Conservation (phyloP, 2,797 vertebrate genomes). For the Chromis chromis region DNA sequence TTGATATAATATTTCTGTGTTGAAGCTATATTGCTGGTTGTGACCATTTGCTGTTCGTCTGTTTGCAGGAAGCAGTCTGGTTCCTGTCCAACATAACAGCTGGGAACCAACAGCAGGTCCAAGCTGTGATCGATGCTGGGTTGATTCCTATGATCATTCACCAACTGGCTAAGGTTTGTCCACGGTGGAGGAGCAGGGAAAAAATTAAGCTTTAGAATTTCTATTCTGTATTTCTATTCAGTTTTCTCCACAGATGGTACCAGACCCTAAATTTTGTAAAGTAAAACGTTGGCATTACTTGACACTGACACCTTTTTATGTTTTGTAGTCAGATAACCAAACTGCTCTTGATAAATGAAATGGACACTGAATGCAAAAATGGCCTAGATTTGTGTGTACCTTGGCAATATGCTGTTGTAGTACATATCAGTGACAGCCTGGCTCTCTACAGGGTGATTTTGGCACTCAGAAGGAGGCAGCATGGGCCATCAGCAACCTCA, state of each 20-base stretch:
- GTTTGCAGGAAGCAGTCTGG: constrained; percentile 96
- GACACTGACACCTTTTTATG: background rate
- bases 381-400: constrained; percentile 8
- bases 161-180: constrained; percentile 95
- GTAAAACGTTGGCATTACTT: background rate
- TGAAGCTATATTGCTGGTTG: background rate
- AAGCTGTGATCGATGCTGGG: constrained; percentile 97
- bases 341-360: background rate
- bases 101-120: constrained; percentile 99
- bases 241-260: constrained; percentile 7
- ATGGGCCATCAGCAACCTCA: constrained; percentile 99
- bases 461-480: constrained; percentile 99
- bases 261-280: background rate
- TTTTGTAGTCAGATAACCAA: constrained; percentile 12
- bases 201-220: background rate
- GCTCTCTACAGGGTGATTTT: constrained; percentile 92
- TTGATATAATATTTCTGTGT: background rate
- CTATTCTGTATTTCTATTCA: background rate
- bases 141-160: constrained; percentile 99
- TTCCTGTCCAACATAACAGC: constrained; percentile 99
- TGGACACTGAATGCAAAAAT: background rate
- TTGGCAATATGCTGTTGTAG: constrained; percentile 12
- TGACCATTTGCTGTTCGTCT: constrained; percentile 54
- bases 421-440: constrained; percentile 74
- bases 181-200: background rate